Conservation (phyloP, 2,888 invertebrate genomes). For the Sinohyriopsis cumingii region DNA sequence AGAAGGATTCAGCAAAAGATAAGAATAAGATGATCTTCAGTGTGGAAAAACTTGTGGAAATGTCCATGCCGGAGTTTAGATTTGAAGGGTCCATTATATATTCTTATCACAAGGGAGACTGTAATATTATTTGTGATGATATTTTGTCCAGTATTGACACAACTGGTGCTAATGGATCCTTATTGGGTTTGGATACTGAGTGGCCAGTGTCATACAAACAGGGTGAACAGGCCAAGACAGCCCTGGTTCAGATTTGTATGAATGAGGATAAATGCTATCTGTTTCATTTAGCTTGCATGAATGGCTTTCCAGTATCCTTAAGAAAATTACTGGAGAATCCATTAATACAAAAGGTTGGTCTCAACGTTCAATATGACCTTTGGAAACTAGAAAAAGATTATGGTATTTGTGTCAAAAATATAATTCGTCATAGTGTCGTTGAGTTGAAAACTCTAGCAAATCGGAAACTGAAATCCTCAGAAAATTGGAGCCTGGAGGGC, state of each 20-base stretch:
- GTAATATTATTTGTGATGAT: constrained; percentile 57
- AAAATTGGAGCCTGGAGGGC: constrained; percentile 62
- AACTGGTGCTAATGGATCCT: constrained; percentile 14
- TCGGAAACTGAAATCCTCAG: constrained; percentile 47
- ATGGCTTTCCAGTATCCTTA: constrained; percentile 45
- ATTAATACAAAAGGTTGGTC: constrained; percentile 50
- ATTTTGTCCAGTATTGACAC: constrained; percentile 27
- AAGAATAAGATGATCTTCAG: constrained; percentile 1
- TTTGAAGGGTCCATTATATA: constrained; percentile 50
- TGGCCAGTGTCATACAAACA: constrained; percentile 59
- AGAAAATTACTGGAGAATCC: constrained; percentile 41
- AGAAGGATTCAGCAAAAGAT: too few relatives aligned
- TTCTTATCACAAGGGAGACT: constrained; percentile 49
- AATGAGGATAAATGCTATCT: constrained; percentile 52
- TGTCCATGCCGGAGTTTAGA: constrained; percentile 40
- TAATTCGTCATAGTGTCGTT: constrained; percentile 41
- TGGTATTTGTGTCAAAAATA: constrained; percentile 45
- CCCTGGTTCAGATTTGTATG: constrained; percentile 55
- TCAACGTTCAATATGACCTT: constrained; percentile 56
- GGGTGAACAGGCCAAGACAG: constrained; percentile 49
- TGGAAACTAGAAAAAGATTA: constrained; percentile 62
- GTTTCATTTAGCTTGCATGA: constrained; percentile 58
- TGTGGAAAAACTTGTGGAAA: constrained; percentile 32
- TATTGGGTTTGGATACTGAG: constrained; percentile 60
- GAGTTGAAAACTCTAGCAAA: constrained; percentile 55